Conservation (phyloP, 2,113 vertebrate species). For the Microtus pennsylvanicus region DNA sequence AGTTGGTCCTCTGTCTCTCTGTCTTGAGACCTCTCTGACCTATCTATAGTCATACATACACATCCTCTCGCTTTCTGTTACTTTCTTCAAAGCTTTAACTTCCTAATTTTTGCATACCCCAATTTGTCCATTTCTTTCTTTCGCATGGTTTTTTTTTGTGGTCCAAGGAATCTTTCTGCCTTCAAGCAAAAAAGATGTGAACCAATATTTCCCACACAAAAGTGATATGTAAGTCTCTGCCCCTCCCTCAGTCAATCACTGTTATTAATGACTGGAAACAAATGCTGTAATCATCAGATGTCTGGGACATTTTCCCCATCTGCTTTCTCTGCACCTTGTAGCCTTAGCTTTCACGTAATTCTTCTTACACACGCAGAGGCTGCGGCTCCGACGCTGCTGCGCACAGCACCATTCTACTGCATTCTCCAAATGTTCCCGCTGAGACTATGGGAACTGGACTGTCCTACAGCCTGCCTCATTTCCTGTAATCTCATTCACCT, state of each 20-base stretch:
- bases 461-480: neutral
- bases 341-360: neutral
- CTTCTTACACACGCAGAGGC: neutral
- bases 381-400: neutral
- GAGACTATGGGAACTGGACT: neutral
- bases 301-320: neutral
- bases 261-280: neutral
- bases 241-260: neutral
- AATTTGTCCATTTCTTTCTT: neutral
- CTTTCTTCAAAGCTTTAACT: neutral
- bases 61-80: neutral
- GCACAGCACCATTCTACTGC: neutral
- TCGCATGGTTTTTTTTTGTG: neutral
- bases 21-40: neutral
- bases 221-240: neutral
- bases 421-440: neutral
- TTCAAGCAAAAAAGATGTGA: neutral
- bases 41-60: neutral
- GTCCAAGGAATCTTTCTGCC: neutral
- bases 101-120: neutral
- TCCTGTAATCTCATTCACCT: neutral
- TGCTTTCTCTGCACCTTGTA: neutral
- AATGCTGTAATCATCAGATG: neutral
- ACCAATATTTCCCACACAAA: neutral
- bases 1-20: neutral